Evolutionary conservation across 2,113 vertebrate species (phyloP).

Genomic region (Porphyrio hochstetteri): DNA sequence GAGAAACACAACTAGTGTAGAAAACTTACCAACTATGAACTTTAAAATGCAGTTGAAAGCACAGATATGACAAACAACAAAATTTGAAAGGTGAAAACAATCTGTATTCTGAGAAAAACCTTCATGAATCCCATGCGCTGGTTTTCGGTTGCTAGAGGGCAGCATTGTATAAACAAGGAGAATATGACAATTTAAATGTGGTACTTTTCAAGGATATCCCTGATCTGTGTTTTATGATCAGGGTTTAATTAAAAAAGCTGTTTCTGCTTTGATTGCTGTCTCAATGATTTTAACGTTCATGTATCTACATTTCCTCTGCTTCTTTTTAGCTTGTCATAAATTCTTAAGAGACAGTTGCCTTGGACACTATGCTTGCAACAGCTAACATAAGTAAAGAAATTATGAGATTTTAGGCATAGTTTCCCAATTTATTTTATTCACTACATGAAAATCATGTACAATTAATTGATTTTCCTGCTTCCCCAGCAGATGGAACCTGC

Average conservation of each 20-base stretch:
- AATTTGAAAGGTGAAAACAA: not conserved
- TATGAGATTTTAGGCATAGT: not conserved
- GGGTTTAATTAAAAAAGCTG: not conserved
- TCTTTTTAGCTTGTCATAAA: not conserved
- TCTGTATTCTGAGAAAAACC: not conserved
- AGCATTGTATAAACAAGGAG: slow-evolving; percentile 33
- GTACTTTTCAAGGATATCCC: not conserved
- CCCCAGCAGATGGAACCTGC: not conserved
- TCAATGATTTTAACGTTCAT: not conserved
- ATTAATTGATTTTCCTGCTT: not conserved
- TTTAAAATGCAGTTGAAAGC: not conserved
- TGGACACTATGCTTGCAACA: not conserved
- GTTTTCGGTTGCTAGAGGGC: slow-evolving; percentile 54
- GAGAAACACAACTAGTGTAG: not conserved
- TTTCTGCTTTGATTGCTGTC: not conserved
- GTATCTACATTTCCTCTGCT: not conserved
- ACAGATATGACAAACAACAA: not conserved
- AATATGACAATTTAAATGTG: not conserved
- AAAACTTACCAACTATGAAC: not conserved
- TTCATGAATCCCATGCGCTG: not conserved
- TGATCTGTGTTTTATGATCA: not conserved
- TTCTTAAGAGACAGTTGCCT: not conserved
- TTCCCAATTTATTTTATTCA: not conserved
- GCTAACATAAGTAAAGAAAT: not conserved
- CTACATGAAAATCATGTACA: not conserved